Base-by-base conservation (phyloP, 1,140 invertebrate species). In the Ridgeia piscesae region DNA sequence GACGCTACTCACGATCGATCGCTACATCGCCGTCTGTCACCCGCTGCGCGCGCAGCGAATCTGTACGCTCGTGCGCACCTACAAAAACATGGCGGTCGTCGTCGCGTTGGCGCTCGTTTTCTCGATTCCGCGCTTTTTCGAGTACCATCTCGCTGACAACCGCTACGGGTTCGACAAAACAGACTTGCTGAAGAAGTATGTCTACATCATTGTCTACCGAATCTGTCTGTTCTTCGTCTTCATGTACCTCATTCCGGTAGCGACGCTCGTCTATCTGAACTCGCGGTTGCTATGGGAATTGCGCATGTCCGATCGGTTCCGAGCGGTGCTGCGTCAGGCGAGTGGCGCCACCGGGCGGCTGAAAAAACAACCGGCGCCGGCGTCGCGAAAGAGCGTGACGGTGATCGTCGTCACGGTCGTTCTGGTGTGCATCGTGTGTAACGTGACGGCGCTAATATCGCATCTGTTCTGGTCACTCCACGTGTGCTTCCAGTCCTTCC, bases 21-120 rank as follows among this genome's bases (percentile, higher is more conserved):
- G 92, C 2, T 93, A 35, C 77, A 93, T 93, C 92, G 93, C 93
- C 88, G 92, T 93, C 27, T 93, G 92, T 35, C 88, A 92, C 89
- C 93, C 93, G 50, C 58, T 93, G 35, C 93, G 93, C 58, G 92
- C 91, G 9, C 91, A 93, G 34, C 91, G 90, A 58, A 31, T 92
- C n/a, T 93, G 93, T 35, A 91, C 92, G n/a, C 31, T 90, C 27
- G 34, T 42, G 33, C 33, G 88, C n/a, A 93, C 92, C 34, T 48
- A 88, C 14, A 35, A 35, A 6, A 58, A 92, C 90, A 93, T 93
- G 31, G 35, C 42, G 35, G 42, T 88, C 91, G 89, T 90, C 33
- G 35, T 92, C 9, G 58, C 42, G 33, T 33, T 50, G 89, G 90
- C 92, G 9, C 34, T 91, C 42, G 33, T 91, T 42, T 77, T 93